These are phyloP conservation scores for Glyphotaelius pellucidus DNA, from an alignment of 2,888 invertebrate species.

Conservation along the genomic window DNA sequence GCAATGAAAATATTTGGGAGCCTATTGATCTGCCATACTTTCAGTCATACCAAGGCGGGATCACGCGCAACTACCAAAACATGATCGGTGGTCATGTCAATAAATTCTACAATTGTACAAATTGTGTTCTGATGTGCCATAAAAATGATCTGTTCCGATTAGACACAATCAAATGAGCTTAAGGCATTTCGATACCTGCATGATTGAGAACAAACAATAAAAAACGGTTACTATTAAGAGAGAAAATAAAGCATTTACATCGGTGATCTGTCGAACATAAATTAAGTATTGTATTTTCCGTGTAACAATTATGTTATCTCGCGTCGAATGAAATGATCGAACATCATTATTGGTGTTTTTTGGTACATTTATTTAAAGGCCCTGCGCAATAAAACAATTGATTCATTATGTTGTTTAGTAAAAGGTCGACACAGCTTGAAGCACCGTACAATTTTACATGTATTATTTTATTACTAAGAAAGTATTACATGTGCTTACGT, in stretches of 20 bases:
- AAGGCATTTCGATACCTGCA: background rate
- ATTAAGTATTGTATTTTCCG: slow-evolving; percentile 15
- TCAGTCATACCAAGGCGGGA: background rate
- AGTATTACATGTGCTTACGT: background rate
- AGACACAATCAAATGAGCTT: background rate
- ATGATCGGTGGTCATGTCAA: background rate
- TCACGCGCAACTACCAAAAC: background rate
- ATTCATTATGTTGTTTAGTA: slow-evolving; percentile 20
- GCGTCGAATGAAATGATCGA: slow-evolving; percentile 3
- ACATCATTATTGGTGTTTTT: background rate
- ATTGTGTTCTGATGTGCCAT: background rate
- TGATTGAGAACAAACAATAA: background rate
- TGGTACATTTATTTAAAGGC: background rate
- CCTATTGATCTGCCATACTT: background rate
- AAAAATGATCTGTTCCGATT: background rate
- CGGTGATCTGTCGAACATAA: slow-evolving; percentile 6
- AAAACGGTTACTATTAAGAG: background rate
- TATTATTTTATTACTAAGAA: background rate
- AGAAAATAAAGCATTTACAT: background rate
- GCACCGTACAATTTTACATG: background rate
- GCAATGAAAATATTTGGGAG: too few species aligned
- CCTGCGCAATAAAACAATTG: slow-evolving; percentile 35
- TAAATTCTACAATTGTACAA: background rate
- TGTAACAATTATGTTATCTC: slow-evolving; percentile 26
- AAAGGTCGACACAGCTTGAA: slow-evolving; percentile 19